Evolutionary conservation across 1,140 invertebrate genomes (phyloP).

Genomic region (Cephus cinctus): DNA sequence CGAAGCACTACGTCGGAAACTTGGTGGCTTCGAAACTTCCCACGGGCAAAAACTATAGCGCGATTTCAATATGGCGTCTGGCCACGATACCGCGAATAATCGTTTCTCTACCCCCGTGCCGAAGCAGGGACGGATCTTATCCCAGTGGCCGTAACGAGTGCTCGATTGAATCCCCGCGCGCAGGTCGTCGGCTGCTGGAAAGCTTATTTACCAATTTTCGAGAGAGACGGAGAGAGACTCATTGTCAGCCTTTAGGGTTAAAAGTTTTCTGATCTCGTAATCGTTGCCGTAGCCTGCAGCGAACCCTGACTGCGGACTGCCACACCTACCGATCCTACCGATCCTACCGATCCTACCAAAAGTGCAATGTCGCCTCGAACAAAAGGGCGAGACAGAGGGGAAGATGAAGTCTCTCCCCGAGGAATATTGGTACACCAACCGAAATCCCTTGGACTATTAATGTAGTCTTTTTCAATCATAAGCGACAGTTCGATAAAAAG

Average conservation of each 20-base stretch:
- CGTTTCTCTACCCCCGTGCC: slow-evolving; percentile 26
- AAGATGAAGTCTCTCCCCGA: slow-evolving; percentile 20
- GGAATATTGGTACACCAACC: slow-evolving; percentile 21
- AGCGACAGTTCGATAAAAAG: slow-evolving; percentile 53
- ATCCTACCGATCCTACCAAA: neutral
- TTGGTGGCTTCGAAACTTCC: slow-evolving; percentile 28
- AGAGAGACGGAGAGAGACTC: no score
- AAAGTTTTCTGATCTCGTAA: slow-evolving; percentile 1
- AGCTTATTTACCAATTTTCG: no score
- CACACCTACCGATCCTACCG: neutral
- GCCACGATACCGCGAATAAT: slow-evolving; percentile 33
- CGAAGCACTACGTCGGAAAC: slow-evolving; percentile 12
- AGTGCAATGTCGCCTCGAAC: neutral
- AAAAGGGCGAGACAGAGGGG: slow-evolving; percentile 3
- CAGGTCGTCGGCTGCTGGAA: no score
- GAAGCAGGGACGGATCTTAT: neutral
- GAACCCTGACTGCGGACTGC: no score
- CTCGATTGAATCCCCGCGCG: slow-evolving; percentile 25
- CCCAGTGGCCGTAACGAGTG: slow-evolving; percentile 23
- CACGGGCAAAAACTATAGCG: slow-evolving; percentile 36
- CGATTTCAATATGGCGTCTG: slow-evolving; percentile 28
- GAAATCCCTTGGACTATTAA: slow-evolving; percentile 45
- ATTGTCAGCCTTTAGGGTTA: slow-evolving; percentile 12
- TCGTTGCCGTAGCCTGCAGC: no score
- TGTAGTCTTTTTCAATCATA: slow-evolving; percentile 53